These are phyloP conservation scores for Characodon lateralis DNA, from an alignment of 2,797 vertebrate genomes.

Conservation along the genomic window DNA sequence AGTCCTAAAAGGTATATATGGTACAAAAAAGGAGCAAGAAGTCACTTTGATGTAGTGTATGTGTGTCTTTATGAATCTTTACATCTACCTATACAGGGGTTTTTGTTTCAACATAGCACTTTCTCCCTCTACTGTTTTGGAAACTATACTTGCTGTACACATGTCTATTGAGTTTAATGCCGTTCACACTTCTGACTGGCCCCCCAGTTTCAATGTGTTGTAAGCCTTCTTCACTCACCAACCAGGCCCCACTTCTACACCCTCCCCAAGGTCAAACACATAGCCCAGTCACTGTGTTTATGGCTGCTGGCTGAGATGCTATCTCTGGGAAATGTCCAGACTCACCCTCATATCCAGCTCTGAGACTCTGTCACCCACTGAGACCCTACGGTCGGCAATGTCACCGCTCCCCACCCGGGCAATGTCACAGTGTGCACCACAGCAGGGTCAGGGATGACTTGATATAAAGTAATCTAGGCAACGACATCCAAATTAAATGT, in stretches of 20 bases:
- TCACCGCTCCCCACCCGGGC: constrained; percentile 73
- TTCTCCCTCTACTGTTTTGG: constrained; percentile 51
- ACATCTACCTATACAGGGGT: background rate
- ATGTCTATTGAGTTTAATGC: constrained; percentile 74
- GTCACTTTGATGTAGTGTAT: background rate
- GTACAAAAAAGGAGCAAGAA: background rate
- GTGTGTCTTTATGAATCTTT: background rate
- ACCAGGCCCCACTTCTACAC: constrained; percentile 54
- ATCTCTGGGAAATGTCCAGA: constrained; percentile 71
- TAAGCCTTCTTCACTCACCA: constrained; percentile 60
- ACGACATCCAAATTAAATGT: constrained; percentile 82
- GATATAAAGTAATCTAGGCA: constrained; percentile 83
- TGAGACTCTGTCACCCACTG: constrained; percentile 65
- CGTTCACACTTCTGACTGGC: constrained; percentile 75
- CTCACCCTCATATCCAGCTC: constrained; percentile 71
- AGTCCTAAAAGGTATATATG: background rate
- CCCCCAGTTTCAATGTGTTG: constrained; percentile 69
- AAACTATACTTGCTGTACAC: constrained; percentile 64
- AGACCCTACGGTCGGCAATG: constrained; percentile 75
- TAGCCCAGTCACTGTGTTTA: constrained; percentile 62
- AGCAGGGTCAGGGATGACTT: constrained; percentile 78
- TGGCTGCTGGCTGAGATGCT: constrained; percentile 67
- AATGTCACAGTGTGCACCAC: constrained; percentile 71
- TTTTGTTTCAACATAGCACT: background rate
- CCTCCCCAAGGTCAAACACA: constrained; percentile 61